Base-by-base conservation (phyloP, 2,797 vertebrate species). In the Labeo calbasu region DNA sequence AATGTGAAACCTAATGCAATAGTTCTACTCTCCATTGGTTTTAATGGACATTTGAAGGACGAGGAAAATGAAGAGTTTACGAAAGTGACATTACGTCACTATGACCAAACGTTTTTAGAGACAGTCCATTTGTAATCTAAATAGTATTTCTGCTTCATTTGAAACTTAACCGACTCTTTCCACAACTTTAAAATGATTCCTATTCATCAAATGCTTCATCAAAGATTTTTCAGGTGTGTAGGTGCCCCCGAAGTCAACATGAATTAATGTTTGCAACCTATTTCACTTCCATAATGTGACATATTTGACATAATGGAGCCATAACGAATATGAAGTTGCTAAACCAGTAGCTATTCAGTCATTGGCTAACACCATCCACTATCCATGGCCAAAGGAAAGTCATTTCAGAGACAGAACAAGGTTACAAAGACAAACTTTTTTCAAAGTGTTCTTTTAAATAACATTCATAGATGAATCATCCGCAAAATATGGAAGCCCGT, bases 141-240 rank as follows among this genome's bases (percentile, higher is more conserved):
- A 59, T 17, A 23, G 13, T 59, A 40, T 43, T 59, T 77, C 32
- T 77, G 53, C 53, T 61, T 25, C 21, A 25, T 53, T 53, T 59
- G 13, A 43, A 59, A 59, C 36, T 25, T 21, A 73, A 50, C 46
- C 13, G 4, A 43, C 8, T 17, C 13, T 23, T 77, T 59, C n/a
- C 75, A 17, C 13, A 61, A 46, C 21, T 40, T 57, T 36, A 43
- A 23, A 77, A 77, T 23, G 0, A 57, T 43, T 43, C 13, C 13
- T 23, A 59, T 75, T 46, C 14, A 23, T 77, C n/a, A 77, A 59
- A 77, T 77, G n/a, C 9, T 61, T n/a, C 19, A 10, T 40, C 51
- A 14, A 12, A 76, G 72, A 3, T 2, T 76, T 73, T 73, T 32
- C 4, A 12, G 21, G 70, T 73, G 70, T 14, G 32, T 69, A 69